Evolutionary conservation across 1,140 invertebrate species (phyloP).

Genomic region (Saccostrea glomerata): DNA sequence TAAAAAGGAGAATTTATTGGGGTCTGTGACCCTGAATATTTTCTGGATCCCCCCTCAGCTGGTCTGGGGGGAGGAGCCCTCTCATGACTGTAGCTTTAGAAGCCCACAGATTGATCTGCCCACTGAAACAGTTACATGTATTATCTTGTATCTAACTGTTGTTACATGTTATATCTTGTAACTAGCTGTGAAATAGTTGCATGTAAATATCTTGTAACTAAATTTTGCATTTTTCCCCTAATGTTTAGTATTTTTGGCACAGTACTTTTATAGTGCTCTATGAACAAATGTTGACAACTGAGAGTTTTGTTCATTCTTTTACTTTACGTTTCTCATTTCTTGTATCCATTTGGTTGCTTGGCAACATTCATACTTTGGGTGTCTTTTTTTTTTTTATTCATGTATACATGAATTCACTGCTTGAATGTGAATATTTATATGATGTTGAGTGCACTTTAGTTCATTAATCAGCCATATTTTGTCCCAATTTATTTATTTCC

Average conservation of each 20-base stretch:
- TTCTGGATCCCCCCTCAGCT: neutral
- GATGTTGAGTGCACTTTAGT: neutral
- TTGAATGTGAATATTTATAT: constrained; percentile 6
- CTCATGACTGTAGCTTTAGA: neutral
- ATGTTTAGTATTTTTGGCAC: too few species aligned
- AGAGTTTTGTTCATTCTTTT: neutral
- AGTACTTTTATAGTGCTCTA: constrained; percentile 6
- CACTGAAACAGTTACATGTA: too few species aligned
- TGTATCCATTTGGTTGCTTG: constrained; percentile 9
- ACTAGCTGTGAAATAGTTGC: too few species aligned
- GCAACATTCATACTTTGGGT: neutral
- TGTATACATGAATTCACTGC: neutral
- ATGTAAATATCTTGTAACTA: too few species aligned
- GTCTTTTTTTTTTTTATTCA: neutral
- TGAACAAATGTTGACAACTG: neutral
- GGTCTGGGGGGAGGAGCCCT: constrained; percentile 2
- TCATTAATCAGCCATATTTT: neutral
- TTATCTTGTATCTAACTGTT: too few species aligned
- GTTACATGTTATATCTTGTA: too few species aligned
- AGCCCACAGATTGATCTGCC: neutral
- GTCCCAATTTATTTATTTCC: constrained; percentile 33
- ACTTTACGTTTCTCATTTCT: neutral
- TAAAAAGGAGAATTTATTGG: neutral
- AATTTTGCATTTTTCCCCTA: too few species aligned
- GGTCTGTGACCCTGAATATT: constrained; percentile 8